These are phyloP conservation scores for Manis javanica DNA, from an alignment of 2,797 vertebrate genomes.

Conservation along the genomic window DNA sequence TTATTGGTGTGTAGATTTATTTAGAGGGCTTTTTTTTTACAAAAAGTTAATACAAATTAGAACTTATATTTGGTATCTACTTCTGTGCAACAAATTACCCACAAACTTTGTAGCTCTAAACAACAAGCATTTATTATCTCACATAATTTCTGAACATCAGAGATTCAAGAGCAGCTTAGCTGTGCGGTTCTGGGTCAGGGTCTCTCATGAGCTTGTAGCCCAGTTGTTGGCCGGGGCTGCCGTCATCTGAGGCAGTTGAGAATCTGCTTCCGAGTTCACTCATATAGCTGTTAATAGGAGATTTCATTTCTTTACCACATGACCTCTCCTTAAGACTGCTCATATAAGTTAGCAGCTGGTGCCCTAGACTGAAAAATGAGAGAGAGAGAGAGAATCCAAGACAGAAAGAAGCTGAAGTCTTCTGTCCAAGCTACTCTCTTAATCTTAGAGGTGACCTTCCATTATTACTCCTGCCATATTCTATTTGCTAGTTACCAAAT, in stretches of 20 bases:
- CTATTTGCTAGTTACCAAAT: not conserved
- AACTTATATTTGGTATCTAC: slow-evolving; percentile 16
- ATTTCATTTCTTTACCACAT: not conserved
- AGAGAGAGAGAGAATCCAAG: not conserved
- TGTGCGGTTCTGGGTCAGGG: not conserved
- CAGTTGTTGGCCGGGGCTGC: not conserved
- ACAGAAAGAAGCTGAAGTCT: not conserved
- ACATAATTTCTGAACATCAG: not conserved
- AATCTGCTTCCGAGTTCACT: not conserved
- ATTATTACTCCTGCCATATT: not conserved
- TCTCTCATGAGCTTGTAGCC: not conserved
- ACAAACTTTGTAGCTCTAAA: not conserved
- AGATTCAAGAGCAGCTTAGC: not conserved
- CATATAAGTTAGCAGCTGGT: not conserved
- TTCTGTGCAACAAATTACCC: not conserved
- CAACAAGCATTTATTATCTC: not conserved
- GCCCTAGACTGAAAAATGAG: not conserved
- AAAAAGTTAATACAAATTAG: not conserved
- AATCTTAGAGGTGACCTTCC: not conserved
- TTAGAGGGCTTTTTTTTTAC: not conserved
- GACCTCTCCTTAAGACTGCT: not conserved
- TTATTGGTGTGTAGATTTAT: not conserved
- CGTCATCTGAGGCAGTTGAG: not conserved
- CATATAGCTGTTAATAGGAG: not conserved
- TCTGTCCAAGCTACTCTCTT: not conserved